A percentile compares a stretch with the other conserved stretches of the same genome.
Evolutionary conservation across 1,140 invertebrate species (phyloP).

Genomic region (Plodia interpunctella): DNA sequence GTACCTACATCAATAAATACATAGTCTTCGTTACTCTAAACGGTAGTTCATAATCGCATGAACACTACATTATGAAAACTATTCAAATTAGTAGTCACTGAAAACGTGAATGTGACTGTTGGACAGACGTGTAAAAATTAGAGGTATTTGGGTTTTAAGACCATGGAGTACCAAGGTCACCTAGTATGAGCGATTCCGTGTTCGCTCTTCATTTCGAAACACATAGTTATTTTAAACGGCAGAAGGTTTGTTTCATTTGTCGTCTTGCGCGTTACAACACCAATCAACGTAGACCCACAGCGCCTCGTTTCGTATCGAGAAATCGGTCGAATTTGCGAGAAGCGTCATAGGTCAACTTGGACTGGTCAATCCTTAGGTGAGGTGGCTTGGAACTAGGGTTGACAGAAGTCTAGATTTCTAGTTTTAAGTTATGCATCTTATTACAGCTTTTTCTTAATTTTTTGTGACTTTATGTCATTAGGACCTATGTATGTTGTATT

Average conservation of each 20-base stretch:
- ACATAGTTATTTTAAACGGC: slow-evolving; percentile 46
- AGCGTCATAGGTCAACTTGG: slow-evolving; percentile 40
- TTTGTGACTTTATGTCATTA: no score
- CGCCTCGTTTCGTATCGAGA: slow-evolving; percentile 15
- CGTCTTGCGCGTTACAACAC: slow-evolving; percentile 32
- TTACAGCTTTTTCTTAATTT: no score
- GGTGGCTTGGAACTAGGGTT: slow-evolving; percentile 63
- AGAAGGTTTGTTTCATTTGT: slow-evolving; percentile 54
- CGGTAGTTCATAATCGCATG: no score
- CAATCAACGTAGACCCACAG: slow-evolving; percentile 33
- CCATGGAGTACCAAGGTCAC: neutral
- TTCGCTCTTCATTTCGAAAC: slow-evolving; percentile 35
- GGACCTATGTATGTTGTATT: no score
- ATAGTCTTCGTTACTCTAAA: no score
- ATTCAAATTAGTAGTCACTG: no score
- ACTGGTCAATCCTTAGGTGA: slow-evolving; percentile 51
- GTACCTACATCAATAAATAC: no score
- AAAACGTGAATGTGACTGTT: neutral
- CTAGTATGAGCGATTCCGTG: slow-evolving; percentile 28
- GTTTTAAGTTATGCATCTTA: no score
- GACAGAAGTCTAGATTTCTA: neutral
- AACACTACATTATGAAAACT: no score
- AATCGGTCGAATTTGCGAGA: slow-evolving; percentile 19
- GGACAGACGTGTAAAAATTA: neutral
- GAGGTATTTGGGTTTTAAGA: neutral